phyloP scores from a whole-genome alignment of 2,888 invertebrate species.

The Cephus runcator region DNA sequence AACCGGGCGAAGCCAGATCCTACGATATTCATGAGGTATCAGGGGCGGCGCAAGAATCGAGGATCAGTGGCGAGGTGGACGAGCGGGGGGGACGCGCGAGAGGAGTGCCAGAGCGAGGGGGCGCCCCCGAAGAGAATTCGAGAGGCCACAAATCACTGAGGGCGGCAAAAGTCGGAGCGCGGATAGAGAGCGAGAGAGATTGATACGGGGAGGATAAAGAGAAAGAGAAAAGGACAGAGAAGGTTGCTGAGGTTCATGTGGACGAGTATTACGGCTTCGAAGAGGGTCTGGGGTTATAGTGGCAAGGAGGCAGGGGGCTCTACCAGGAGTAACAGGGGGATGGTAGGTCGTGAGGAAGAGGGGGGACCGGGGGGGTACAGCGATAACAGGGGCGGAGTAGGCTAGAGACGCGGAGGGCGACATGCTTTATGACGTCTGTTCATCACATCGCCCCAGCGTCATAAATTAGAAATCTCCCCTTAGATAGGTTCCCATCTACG shows the following conservation, averaged over 20 bases:
- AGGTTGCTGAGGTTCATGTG: not conserved
- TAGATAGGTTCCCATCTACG: conserved; percentile 59
- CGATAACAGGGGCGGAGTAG: conserved; percentile 49
- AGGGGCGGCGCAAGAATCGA: conserved; percentile 25
- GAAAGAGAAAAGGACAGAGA: not conserved
- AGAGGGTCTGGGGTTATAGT: not conserved
- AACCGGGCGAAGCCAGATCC: conserved; percentile 9
- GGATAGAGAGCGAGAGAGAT: conserved; percentile 27
- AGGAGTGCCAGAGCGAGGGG: not conserved
- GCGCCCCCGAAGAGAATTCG: conserved; percentile 23
- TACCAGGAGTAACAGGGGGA: not conserved
- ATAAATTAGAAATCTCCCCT: conserved; percentile 66
- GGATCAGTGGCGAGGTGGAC: conserved; percentile 8
- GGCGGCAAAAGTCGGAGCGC: conserved; percentile 12
- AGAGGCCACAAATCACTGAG: conserved; percentile 37
- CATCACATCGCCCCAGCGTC: conserved; percentile 66
- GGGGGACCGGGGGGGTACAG: conserved; percentile 26
- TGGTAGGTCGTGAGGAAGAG: conserved; percentile 16
- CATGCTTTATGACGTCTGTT: conserved; percentile 68
- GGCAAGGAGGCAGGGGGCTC: not conserved
- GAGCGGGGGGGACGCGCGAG: not conserved
- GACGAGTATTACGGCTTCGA: not conserved
- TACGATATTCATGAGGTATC: conserved; percentile 20
- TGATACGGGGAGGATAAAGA: conserved; percentile 25
- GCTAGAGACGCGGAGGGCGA: conserved; percentile 60